Percentiles rank a stretch among this genome's conserved stretches.
phyloP scores from a whole-genome alignment of 2,113 vertebrate genomes.

The Argyrosomus japonicus region DNA sequence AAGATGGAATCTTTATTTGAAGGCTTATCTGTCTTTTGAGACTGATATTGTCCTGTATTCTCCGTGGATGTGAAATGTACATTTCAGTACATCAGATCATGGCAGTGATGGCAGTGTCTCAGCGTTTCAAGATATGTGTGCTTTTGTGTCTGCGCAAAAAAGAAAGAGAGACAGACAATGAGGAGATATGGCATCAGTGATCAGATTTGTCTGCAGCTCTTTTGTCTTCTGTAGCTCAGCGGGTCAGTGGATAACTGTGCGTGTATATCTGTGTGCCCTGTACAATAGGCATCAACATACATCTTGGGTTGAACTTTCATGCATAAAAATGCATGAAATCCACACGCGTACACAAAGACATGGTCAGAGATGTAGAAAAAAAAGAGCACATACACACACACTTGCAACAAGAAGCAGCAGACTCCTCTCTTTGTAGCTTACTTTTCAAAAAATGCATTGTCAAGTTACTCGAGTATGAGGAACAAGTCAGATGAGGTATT shows the following conservation, averaged over 20 bases:
- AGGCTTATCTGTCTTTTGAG: conserved; percentile 49
- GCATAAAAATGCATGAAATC: conserved; percentile 7
- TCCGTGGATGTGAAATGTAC: conserved; percentile 58
- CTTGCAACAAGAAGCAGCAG: background rate
- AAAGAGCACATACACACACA: background rate
- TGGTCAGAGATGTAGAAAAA: background rate
- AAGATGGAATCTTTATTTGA: conserved; percentile 55
- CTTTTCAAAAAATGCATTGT: conserved; percentile 35
- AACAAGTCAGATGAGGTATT: conserved; percentile 34
- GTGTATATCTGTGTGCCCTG: background rate
- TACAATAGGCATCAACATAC: conserved; percentile 2
- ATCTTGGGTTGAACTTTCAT: conserved; percentile 2
- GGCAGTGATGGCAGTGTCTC: conserved; percentile 31
- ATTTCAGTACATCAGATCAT: conserved; percentile 58
- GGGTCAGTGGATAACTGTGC: conserved; percentile 46
- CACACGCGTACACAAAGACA: background rate
- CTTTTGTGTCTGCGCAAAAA: conserved; percentile 39
- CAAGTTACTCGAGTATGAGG: conserved; percentile 21
- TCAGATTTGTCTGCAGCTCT: conserved; percentile 57
- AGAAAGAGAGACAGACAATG: conserved; percentile 45
- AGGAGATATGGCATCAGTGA: conserved; percentile 54
- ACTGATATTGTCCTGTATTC: conserved; percentile 50
- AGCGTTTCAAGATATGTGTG: conserved; percentile 44
- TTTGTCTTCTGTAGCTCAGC: conserved; percentile 52
- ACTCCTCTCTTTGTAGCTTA: conserved; percentile 4